phyloP scores from a whole-genome alignment of 2,113 vertebrate species.

The Triplophysa siluroides region DNA sequence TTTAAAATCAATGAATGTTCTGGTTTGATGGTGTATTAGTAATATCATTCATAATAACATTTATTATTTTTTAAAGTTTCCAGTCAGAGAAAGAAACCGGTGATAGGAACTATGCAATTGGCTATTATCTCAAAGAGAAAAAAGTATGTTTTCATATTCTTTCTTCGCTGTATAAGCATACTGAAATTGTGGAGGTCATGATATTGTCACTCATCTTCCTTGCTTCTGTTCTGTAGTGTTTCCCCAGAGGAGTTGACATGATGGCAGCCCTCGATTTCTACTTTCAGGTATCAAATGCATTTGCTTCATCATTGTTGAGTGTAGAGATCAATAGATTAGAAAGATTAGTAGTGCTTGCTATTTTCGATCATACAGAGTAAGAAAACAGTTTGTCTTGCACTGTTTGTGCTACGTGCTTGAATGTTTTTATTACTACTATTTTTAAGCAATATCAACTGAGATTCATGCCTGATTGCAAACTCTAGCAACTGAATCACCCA shows the following conservation, averaged over 20 bases:
- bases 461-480: too few relatives aligned
- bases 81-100: slow-evolving; percentile 82
- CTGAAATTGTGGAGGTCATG: background rate
- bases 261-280: slow-evolving; percentile 86
- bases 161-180: background rate
- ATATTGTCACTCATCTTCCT: background rate
- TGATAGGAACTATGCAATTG: slow-evolving; percentile 80
- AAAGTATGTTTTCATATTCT: slow-evolving; percentile 67
- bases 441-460: too few relatives aligned
- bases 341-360: too few relatives aligned
- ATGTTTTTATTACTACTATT: too few relatives aligned
- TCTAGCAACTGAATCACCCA: too few relatives aligned
- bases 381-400: too few relatives aligned
- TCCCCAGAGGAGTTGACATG: slow-evolving; percentile 83
- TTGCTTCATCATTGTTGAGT: background rate
- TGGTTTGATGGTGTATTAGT: background rate
- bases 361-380: too few relatives aligned
- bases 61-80: slow-evolving; percentile 64
- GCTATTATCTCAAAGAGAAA: slow-evolving; percentile 91
- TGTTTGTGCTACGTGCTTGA: too few relatives aligned
- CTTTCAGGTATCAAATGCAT: slow-evolving; percentile 78
- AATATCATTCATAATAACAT: background rate
- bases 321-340: too few relatives aligned
- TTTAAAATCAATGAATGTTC: background rate
- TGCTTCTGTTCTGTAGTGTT: slow-evolving; percentile 73